Conservation (phyloP, 2,113 vertebrate genomes). For the Pedionomus torquatus region DNA sequence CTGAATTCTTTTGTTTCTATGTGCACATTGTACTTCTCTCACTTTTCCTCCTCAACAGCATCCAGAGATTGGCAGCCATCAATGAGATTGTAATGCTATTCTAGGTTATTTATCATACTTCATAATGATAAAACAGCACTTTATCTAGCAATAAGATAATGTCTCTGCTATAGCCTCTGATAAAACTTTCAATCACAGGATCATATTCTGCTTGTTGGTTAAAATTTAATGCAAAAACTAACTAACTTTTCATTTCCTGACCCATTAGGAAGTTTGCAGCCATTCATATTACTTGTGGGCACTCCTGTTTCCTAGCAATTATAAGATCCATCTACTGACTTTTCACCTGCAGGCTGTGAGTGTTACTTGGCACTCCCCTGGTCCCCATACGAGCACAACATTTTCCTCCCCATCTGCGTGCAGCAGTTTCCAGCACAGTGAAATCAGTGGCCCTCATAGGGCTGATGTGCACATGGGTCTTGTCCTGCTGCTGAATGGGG, state of each 20-base stretch:
- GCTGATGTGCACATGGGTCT: background rate
- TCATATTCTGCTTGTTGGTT: background rate
- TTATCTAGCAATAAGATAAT: background rate
- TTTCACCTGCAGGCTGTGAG: background rate
- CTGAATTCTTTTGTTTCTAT: background rate
- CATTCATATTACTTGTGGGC: background rate
- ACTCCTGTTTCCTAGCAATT: background rate
- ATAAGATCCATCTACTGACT: background rate
- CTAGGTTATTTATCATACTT: background rate
- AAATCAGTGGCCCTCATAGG: background rate
- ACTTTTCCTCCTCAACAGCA: background rate
- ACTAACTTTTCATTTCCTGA: background rate
- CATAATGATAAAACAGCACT: background rate
- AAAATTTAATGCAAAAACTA: background rate
- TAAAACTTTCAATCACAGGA: background rate
- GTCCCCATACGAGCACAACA: background rate
- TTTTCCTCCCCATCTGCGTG: background rate
- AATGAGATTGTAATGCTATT: background rate
- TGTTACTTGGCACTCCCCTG: background rate
- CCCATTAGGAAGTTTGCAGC: background rate
- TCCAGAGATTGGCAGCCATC: background rate
- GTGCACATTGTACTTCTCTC: background rate
- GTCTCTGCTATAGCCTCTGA: background rate
- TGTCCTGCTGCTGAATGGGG: background rate
- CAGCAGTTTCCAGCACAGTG: background rate